Base-by-base conservation (phyloP, 2,113 vertebrate species). In the Dasyprocta punctata region DNA sequence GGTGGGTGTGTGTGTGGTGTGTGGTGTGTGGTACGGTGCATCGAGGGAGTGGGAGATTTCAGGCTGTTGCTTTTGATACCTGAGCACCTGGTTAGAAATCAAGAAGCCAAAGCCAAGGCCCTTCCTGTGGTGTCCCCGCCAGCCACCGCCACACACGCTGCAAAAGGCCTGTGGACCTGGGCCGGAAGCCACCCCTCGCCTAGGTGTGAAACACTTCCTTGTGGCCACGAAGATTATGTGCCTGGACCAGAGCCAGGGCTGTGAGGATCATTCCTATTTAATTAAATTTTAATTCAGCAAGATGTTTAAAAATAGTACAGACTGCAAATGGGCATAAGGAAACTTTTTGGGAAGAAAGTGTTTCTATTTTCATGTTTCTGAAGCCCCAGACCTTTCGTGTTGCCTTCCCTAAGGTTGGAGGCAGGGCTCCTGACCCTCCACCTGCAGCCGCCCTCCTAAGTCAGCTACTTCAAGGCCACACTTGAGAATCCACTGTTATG, bases 221-320 rank as follows among this genome's bases (percentile, higher is more conserved):
- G 81, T 26, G 52, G 38, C 26, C 49, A 56, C 13, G 0, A n/a
- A 41, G 83, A 20, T 36, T 63, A 26, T 24, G 49, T 24, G 13
- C 19, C 38, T 83, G 65, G 38, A n/a, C 33, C 41, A 67, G 60
- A 13, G 33, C 88, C 84, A 60, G 92, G 52, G 9, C 22, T 14
- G 19, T 14, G 41, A 78, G n/a, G 16, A 52, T 41, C 52, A 36
- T 16, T 80, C 33, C 17, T 69, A 26, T 33, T 83, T 38, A 47
- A 65, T 73, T 56, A 92, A 36, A 81, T 61, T 47, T 80, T 71
- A 47, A 89, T 81, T 71, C 11, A 56, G 16, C 47, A 73, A n/a
- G 82, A 75, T 44, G 28, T 86, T 92, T 78, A 56, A 78, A 71
- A 56, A 54, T 36, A 73, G 10, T 10, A 5, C 10, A 63, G 71